Evolutionary conservation across 2,888 invertebrate species (phyloP), one percentile per base, ranked within the genome.

Genomic region (Habroteleia sp.): DNA sequence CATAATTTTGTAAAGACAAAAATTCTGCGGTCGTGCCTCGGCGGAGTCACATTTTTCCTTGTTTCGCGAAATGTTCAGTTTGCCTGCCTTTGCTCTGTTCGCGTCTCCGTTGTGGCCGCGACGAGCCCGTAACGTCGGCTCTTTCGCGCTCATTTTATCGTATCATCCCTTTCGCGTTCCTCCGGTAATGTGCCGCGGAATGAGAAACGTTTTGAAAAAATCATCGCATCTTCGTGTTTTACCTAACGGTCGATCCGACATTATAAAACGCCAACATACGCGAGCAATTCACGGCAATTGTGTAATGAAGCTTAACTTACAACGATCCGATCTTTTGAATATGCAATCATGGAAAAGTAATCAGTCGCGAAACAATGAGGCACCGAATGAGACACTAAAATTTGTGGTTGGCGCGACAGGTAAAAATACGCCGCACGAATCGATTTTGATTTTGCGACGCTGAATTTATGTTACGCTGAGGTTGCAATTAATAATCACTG

Each of bases 1-100:
- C 87, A 88, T 88, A 88, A 88, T 88, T 88, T 85, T 86, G 87
- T 87, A 87, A 88, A 88, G 88, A 88, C 88, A 88, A 88, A 88
- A 88, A 88, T 88, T 84, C 81, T 88, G 88, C 84, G 87, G 87
- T 87, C 84, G 85, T 86, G 84, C 83, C 84, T 84, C 83, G 83
- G 82, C 80, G 81, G 83, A 86, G 84, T 82, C 83, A 84, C 85
- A 86, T 88, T 88, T 87, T 87, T 88, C 85, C 87, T 86, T 86
- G 85, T 87, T 88, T 85, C 83, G 86, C 85, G 83, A 87, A 87
- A 87, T 85, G 85, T 84, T 86, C 82, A 85, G 77, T 81, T 84
- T 77, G 79, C 79, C 78, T 79, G 73, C 77, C 79, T 76, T 77
- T 78, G 78, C 77, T 79, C 77, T 77, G 76, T 79, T 71, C 63